A percentile compares a stretch with the other conserved stretches of the same genome.
Evolutionary conservation across 2,888 invertebrate genomes (phyloP).

Genomic region (Mongoloraphidia duomilia): DNA sequence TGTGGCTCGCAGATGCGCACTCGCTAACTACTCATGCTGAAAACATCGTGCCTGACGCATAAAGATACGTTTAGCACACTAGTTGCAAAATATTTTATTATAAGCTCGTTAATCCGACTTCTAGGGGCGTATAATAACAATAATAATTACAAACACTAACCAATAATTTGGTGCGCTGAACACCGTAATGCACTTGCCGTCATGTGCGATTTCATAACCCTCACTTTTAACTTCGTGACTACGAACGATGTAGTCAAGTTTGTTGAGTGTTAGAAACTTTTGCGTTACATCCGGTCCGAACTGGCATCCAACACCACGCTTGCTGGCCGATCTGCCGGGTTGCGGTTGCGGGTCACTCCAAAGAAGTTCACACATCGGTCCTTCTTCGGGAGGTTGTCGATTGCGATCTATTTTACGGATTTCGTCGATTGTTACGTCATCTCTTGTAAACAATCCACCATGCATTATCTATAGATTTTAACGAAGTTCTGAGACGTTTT

Average conservation of each 20-base stretch:
- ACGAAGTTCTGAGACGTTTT: not conserved
- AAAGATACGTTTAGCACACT: too few relatives aligned
- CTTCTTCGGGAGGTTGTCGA: slow-evolving; percentile 93
- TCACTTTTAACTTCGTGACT: slow-evolving; percentile 96
- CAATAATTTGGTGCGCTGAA: slow-evolving; percentile 99
- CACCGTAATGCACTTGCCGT: slow-evolving; percentile 93
- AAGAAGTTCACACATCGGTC: slow-evolving; percentile 90
- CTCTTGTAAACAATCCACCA: slow-evolving; percentile 90
- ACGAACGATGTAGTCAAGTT: slow-evolving; percentile 83
- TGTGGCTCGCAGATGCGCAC: too few relatives aligned
- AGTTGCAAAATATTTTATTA: not conserved
- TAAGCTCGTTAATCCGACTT: too few relatives aligned
- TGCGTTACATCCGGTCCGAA: slow-evolving; percentile 96
- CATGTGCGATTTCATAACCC: slow-evolving; percentile 90
- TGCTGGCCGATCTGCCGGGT: slow-evolving; percentile 78
- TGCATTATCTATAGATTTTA: slow-evolving; percentile 69
- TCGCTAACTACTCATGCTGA: too few relatives aligned
- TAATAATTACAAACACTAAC: slow-evolving; percentile 39
- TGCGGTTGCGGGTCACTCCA: slow-evolving; percentile 98
- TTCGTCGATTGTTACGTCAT: slow-evolving; percentile 85
- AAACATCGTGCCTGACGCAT: too few relatives aligned
- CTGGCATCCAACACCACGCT: slow-evolving; percentile 95
- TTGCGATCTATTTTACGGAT: slow-evolving; percentile 81
- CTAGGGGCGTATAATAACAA: not conserved
- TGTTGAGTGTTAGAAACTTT: slow-evolving; percentile 69